Percentiles rank a stretch among this genome's conserved stretches.
Evolutionary conservation across 2,113 vertebrate species (phyloP).

Genomic region (Potamarius usumacintae): DNA sequence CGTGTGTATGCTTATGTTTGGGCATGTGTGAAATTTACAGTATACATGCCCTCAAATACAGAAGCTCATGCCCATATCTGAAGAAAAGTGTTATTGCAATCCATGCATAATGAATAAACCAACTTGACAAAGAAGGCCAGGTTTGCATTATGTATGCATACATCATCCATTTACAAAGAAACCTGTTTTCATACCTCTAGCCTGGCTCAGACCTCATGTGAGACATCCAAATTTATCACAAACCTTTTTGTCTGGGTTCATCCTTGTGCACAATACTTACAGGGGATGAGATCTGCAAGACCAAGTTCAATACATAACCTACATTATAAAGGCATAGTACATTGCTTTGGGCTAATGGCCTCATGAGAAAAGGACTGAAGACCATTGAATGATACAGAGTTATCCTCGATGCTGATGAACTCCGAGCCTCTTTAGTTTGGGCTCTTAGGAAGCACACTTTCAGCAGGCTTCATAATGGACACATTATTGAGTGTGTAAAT

Average conservation of each 20-base stretch:
- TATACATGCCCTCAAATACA: neutral
- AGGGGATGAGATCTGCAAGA: constrained; percentile 41
- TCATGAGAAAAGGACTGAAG: constrained; percentile 39
- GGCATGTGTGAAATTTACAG: neutral
- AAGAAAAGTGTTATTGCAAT: neutral
- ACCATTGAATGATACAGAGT: constrained; percentile 43
- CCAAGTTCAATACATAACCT: constrained; percentile 44
- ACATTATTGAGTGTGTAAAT: constrained; percentile 44
- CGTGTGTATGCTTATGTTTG: neutral
- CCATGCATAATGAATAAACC: neutral
- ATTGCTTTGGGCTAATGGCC: constrained; percentile 46
- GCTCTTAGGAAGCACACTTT: constrained; percentile 45
- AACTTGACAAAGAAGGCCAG: neutral
- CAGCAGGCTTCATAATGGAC: constrained; percentile 41
- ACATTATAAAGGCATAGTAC: constrained; percentile 37
- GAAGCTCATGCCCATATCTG: neutral
- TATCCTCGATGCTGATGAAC: constrained; percentile 50
- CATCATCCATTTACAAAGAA: neutral
- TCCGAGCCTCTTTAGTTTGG: constrained; percentile 46
- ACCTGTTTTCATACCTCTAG: neutral
- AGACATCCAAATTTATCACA: constrained; percentile 4
- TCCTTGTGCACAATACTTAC: constrained; percentile 10
- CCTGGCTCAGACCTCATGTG: neutral
- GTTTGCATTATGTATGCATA: neutral
- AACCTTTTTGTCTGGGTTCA: constrained; percentile 13